Conservation (phyloP, 2,113 vertebrate genomes). For the Pangasianodon gigas region DNA sequence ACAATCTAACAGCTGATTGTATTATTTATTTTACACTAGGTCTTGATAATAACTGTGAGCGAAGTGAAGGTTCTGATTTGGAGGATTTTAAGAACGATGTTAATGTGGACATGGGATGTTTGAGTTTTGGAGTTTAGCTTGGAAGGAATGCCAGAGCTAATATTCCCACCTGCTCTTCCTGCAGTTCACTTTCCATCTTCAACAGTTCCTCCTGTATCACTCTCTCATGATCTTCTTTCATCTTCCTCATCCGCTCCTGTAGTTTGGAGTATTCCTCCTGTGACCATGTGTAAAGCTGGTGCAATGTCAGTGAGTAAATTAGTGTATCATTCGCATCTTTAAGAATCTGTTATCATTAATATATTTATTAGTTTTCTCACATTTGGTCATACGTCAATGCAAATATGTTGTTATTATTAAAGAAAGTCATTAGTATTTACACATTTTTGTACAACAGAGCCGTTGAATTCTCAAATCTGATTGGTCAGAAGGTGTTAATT, state of each 20-base stretch:
- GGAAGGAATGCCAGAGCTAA: not conserved
- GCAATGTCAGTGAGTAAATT: not conserved
- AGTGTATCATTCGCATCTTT: not conserved
- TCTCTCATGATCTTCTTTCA: slow-evolving; percentile 72
- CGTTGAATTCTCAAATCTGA: not conserved
- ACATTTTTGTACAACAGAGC: not conserved
- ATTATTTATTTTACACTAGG: not conserved
- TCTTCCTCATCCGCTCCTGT: slow-evolving; percentile 69
- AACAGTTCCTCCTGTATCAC: slow-evolving; percentile 75
- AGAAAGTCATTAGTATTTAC: not conserved
- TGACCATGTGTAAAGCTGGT: slow-evolving; percentile 58
- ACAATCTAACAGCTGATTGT: not conserved
- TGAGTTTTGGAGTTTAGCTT: no score
- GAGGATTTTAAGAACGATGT: not conserved
- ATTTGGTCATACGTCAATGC: not conserved
- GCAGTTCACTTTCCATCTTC: slow-evolving; percentile 69
- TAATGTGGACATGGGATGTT: not conserved
- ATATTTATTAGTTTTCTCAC: slow-evolving; percentile 35
- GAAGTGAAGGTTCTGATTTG: no score
- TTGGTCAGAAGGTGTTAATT: not conserved
- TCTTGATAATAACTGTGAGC: not conserved
- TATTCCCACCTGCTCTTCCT: slow-evolving; percentile 58
- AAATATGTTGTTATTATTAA: not conserved
- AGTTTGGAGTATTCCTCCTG: slow-evolving; percentile 72
- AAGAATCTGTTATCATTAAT: not conserved